A percentile compares a stretch with the other conserved stretches of the same genome.
Conservation (phyloP, 2,797 vertebrate species). For the Anabacerthia variegaticeps region DNA sequence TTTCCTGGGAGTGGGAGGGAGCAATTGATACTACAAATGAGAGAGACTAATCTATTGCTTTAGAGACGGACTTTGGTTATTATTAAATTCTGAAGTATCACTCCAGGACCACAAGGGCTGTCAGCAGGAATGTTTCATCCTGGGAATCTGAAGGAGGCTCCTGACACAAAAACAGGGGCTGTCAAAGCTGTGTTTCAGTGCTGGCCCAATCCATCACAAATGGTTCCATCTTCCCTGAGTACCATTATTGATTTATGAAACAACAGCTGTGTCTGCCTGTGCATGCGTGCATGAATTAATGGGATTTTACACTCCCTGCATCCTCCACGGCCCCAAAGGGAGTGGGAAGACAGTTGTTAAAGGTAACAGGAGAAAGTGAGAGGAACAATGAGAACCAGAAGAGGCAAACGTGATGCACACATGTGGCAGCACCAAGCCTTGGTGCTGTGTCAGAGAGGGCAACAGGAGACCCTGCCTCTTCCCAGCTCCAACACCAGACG, state of each 20-base stretch:
- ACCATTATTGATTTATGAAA: slow-evolving; percentile 48
- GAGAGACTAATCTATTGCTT: not conserved
- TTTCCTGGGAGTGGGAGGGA: not conserved
- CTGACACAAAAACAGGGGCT: not conserved
- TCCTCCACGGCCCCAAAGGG: not conserved
- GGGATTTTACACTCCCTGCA: not conserved
- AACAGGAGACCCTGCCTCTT: not conserved
- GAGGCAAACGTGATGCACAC: rapidly evolving
- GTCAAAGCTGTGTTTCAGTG: slow-evolving; percentile 4
- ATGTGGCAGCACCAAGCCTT: not conserved
- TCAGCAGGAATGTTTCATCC: not conserved
- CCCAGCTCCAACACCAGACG: not conserved
- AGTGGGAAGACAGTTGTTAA: not conserved
- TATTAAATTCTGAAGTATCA: not conserved
- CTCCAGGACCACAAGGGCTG: not conserved
- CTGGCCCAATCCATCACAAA: not conserved
- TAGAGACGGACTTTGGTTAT: not conserved
- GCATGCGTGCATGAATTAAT: not conserved
- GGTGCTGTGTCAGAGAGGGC: not conserved
- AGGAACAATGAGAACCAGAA: not conserved
- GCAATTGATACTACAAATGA: not conserved
- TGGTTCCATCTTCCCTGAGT: not conserved
- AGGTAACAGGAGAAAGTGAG: not conserved
- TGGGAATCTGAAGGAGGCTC: not conserved
- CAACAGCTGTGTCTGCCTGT: not conserved